Evolutionary conservation across 2,888 invertebrate species (phyloP), one percentile per base, ranked within the genome.

Genomic region (Pterobdella sp.): DNA sequence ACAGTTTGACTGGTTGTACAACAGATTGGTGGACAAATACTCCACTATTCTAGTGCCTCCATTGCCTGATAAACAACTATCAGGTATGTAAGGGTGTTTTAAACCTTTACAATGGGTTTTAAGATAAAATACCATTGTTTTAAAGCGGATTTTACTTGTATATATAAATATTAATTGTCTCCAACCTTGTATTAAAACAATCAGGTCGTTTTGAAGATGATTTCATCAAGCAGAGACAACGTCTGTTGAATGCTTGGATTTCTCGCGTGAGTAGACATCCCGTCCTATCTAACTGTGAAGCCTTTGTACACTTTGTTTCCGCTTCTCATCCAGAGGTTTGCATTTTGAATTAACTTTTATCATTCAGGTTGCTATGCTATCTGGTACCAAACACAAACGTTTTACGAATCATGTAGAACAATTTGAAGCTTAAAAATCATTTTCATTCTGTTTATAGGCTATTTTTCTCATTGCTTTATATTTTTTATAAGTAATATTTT

Each of bases 1-100:
- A 84, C 97, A 97, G 84, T 98, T 98, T 85, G 97, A 98, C 86
- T 98, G 97, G 97, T 85, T 98, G 72, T 95, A 96, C 84, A 93
- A 93, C 82, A 88, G 95, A 79, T 86, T 98, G 77, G 90, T 90
- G 79, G 93, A 92, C 78, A 98, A 98, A 85, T 98, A 93, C 84
- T 90, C 92, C 78, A 88, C 95, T 72, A 90, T 97, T 80, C 93
- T 95, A 1, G 91, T 97, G 79, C 97, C 97, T 74, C 96, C 97
- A 0, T 84, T 98, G 76, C 97, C 97, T 18, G 97, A 96, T 82
- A 98, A 98, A 85, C 94, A 96, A 84, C 93, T 98, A 76, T 91
- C 94, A 52, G 88, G 88, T 87, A 80, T n/a, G n/a, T n/a, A n/a
- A n/a, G n/a, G n/a, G n/a, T n/a, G n/a, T n/a, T n/a, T n/a, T n/a